Conservation (phyloP, 2,888 invertebrate species). For the Calameuta idolon region DNA sequence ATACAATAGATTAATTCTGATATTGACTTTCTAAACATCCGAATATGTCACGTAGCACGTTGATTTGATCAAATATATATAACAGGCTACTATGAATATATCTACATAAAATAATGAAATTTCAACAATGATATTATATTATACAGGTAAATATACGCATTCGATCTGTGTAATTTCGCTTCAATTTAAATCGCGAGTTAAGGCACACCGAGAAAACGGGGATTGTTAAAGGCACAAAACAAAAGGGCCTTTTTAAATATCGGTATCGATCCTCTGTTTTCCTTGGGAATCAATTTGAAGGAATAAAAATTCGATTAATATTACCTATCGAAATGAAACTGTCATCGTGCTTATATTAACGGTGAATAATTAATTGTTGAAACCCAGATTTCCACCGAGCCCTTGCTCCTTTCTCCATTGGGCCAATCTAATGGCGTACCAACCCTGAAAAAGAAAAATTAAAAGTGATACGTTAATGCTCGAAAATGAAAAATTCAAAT, state of each 20-base stretch:
- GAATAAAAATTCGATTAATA: neutral
- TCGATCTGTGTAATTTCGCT: neutral
- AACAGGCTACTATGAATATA: neutral
- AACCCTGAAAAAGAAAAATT: slow-evolving; percentile 49
- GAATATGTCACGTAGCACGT: neutral
- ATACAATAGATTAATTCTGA: neutral
- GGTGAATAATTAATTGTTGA: slow-evolving; percentile 13
- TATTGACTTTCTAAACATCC: neutral
- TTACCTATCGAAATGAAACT: neutral
- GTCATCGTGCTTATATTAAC: neutral
- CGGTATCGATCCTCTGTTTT: neutral
- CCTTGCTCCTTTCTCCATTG: slow-evolving; percentile 66
- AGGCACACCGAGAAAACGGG: neutral
- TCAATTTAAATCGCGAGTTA: neutral
- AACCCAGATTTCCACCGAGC: slow-evolving; percentile 52
- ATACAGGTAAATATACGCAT: neutral
- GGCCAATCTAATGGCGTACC: slow-evolving; percentile 62
- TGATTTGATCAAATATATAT: neutral
- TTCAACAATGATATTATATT: neutral
- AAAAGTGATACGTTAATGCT: neutral
- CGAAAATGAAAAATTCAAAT: neutral
- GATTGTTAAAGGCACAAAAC: neutral
- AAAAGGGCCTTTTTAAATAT: neutral
- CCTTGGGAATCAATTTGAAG: neutral
- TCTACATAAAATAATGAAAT: neutral